These are phyloP conservation scores for Loripinus fragilis DNA, from an alignment of 2,888 invertebrate genomes.

Conservation along the genomic window DNA sequence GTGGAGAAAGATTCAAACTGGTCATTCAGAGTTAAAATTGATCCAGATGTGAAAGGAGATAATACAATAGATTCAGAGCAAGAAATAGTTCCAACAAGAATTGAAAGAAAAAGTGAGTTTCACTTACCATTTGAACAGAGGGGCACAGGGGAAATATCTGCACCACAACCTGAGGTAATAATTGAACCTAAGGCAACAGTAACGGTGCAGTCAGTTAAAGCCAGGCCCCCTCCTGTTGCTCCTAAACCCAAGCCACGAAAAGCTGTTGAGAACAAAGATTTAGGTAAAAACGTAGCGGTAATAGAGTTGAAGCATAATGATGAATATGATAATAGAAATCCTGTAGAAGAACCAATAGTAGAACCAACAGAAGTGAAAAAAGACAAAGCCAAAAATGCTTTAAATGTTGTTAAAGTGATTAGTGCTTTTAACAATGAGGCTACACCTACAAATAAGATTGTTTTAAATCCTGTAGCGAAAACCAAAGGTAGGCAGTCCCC, in stretches of 20 bases:
- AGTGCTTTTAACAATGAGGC: constrained; percentile 42
- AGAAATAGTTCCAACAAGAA: constrained; percentile 41
- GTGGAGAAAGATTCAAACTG: constrained; percentile 37
- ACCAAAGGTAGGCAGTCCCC: neutral
- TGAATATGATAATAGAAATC: neutral
- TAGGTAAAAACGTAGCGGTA: neutral
- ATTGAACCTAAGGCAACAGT: constrained; percentile 8
- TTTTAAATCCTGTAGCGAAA: neutral
- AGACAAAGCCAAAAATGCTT: constrained; percentile 9
- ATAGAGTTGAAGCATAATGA: neutral
- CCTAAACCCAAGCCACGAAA: constrained; percentile 30
- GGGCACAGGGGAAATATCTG: constrained; percentile 21
- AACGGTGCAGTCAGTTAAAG: constrained; percentile 17
- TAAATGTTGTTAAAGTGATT: constrained; percentile 35
- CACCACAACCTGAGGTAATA: constrained; percentile 27
- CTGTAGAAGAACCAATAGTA: constrained; percentile 21
- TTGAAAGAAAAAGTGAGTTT: constrained; percentile 44
- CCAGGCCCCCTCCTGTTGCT: neutral
- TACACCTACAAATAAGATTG: neutral
- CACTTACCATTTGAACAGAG: constrained; percentile 23
- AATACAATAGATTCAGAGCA: constrained; percentile 24
- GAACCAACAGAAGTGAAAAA: constrained; percentile 7
- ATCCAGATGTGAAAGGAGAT: constrained; percentile 11
- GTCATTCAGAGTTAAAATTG: constrained; percentile 41
- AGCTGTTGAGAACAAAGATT: neutral